Conservation (phyloP, 1,140 invertebrate species). For the Cryptotermes secundus region DNA sequence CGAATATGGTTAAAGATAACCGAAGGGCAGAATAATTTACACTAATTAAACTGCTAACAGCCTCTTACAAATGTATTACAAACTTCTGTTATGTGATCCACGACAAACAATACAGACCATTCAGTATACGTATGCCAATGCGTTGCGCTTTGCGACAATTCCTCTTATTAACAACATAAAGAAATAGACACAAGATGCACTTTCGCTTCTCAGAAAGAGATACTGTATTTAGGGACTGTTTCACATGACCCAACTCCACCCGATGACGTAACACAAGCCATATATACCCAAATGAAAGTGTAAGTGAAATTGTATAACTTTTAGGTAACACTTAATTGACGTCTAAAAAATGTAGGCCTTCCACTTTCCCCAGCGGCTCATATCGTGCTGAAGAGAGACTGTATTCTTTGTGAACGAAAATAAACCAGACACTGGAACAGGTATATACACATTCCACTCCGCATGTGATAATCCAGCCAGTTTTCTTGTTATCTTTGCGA, state of each 20-base stretch:
- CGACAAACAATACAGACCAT: too few species aligned
- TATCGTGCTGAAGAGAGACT: not conserved
- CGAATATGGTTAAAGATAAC: too few species aligned
- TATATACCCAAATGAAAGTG: slow-evolving; percentile 19
- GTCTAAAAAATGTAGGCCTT: not conserved
- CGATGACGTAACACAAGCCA: not conserved
- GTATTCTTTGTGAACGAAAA: not conserved
- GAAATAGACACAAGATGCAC: not conserved
- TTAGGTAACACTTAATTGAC: not conserved
- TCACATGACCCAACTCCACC: slow-evolving; percentile 7
- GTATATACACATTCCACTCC: too few species aligned
- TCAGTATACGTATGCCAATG: too few species aligned
- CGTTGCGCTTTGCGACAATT: not conserved
- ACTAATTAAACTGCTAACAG: too few species aligned
- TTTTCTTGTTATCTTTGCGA: too few species aligned
- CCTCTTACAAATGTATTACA: too few species aligned
- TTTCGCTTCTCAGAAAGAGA: not conserved
- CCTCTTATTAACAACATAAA: not conserved
- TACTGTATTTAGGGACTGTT: not conserved
- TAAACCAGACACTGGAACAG: not conserved
- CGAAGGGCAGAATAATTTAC: too few species aligned
- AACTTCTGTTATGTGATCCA: too few species aligned
- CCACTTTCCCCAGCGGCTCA: not conserved
- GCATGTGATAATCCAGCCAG: too few species aligned
- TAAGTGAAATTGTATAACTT: slow-evolving; percentile 20